Conservation (phyloP, 2,888 invertebrate species). For the Cantharis flavilabris region DNA sequence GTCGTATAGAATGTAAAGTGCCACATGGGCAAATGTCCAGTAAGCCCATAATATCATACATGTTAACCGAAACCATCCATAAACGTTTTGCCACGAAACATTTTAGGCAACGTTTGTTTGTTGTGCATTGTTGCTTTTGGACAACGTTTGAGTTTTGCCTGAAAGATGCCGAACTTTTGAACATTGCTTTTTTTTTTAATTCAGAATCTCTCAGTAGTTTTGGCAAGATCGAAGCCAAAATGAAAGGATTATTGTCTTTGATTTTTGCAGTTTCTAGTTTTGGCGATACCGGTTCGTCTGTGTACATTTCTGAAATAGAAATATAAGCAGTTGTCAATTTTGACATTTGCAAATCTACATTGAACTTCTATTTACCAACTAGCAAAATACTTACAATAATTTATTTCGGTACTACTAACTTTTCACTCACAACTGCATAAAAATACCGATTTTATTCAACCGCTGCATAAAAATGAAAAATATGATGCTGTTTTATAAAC, state of each 20-base stretch:
- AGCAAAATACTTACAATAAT: neutral
- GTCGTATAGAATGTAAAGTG: constrained; percentile 45
- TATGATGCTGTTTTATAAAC: constrained; percentile 1
- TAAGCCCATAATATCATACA: constrained; percentile 47
- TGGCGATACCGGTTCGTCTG: neutral
- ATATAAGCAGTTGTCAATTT: too few species aligned
- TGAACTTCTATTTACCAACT: neutral
- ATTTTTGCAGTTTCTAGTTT: neutral
- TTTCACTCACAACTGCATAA: neutral
- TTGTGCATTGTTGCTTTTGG: neutral
- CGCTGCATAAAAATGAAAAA: neutral
- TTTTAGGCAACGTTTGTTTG: constrained; percentile 33
- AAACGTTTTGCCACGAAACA: constrained; percentile 37
- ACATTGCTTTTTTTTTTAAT: constrained; percentile 1
- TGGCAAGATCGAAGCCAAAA: neutral
- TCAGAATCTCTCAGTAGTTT: constrained; percentile 2
- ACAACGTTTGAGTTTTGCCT: neutral
- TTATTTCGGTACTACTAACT: neutral
- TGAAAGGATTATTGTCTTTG: neutral
- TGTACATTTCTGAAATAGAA: constrained; percentile 7
- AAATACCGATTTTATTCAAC: neutral
- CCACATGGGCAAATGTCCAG: constrained; percentile 47
- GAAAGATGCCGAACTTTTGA: neutral
- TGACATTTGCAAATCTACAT: neutral
- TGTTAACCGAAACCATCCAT: constrained; percentile 45